Base-by-base conservation (phyloP, 2,113 vertebrate genomes). In the Melanerpes aurifrons region DNA sequence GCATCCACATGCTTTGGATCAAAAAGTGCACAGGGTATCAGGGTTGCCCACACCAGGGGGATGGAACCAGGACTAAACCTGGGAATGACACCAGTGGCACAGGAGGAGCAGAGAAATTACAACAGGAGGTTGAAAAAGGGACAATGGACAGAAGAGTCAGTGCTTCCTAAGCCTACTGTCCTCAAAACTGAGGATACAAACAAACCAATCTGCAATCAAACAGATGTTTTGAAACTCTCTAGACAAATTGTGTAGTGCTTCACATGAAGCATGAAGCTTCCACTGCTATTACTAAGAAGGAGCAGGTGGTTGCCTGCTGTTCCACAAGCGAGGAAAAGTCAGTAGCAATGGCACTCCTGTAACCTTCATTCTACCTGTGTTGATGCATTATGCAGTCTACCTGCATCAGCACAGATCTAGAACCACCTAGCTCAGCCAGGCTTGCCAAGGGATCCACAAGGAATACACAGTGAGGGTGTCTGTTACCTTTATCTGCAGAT, bases 331-430 rank as follows among this genome's bases (percentile, higher is more conserved):
- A 72, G 64, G 45, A 64, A 83, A 57, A 86, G 10, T 8, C 45
- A 90, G n/a, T 5, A 86, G 66, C 53, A 68, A 26, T 2, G 1
- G 32, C 12, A n/a, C 6, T 26, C 32, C 4, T 0, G 3, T 12
- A 64, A 77, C 32, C 43, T 74, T 12, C 43, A 47, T n/a, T 56
- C 35, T 5, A 50, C 47, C 78, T 59, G 12, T 18, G 29, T 1
- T 22, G 11, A 70, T 17, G 32, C 7, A 25, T 37, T 64, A 2
- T 11, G 16, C 3, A 43, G 15, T 21, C 54, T 18, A 19, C 28
- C 6, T 6, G 1, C 6, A 28, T 7, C 12, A 8, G 2, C 16
- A 10, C 2, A 0, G 4, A 15, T 4, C 31, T 35, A 74, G 62
- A 89, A 16, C 15, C 66, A 70, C 35, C 13, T 29, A 45, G 8